Evolutionary conservation across 23 tunicate species (phyloP).

Genomic region (Halocynthia roretzi): DNA sequence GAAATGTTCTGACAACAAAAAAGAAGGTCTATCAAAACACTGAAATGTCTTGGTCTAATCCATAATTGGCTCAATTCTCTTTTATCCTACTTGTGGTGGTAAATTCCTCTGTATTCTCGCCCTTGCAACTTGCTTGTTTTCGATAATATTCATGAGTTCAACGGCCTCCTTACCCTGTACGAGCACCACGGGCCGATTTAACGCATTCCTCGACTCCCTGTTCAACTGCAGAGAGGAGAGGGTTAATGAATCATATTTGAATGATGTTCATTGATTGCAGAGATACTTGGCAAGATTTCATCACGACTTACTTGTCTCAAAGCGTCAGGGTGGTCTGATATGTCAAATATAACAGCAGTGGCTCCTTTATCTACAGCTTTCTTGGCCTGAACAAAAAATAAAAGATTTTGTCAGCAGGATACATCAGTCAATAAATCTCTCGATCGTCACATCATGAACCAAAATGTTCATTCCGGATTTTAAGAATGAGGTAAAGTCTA

Average conservation of each 20-base stretch:
- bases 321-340: slow-evolving; percentile 59
- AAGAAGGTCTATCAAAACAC: background rate
- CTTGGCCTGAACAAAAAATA: slow-evolving; percentile 31
- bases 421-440: too few species aligned
- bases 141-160: slow-evolving; percentile 27
- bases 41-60: background rate
- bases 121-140: slow-evolving; percentile 29
- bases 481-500: too few species aligned
- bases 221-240: slow-evolving; percentile 25
- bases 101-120: slow-evolving; percentile 30
- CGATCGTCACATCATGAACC: too few species aligned
- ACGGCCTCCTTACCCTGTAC: slow-evolving; percentile 35
- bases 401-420: too few species aligned
- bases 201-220: slow-evolving; percentile 7
- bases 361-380: slow-evolving; percentile 62
- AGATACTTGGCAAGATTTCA: background rate
- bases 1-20: slow-evolving; percentile 24
- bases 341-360: slow-evolving; percentile 61
- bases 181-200: slow-evolving; percentile 45
- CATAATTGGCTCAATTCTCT: too few species aligned
- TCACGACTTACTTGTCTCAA: slow-evolving; percentile 22
- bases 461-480: too few species aligned
- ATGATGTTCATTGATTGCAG: background rate
- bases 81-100: slow-evolving; percentile 11
- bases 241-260: background rate